Evolutionary conservation across 2,797 vertebrate genomes (phyloP).

Genomic region (Acanthis flammea): DNA sequence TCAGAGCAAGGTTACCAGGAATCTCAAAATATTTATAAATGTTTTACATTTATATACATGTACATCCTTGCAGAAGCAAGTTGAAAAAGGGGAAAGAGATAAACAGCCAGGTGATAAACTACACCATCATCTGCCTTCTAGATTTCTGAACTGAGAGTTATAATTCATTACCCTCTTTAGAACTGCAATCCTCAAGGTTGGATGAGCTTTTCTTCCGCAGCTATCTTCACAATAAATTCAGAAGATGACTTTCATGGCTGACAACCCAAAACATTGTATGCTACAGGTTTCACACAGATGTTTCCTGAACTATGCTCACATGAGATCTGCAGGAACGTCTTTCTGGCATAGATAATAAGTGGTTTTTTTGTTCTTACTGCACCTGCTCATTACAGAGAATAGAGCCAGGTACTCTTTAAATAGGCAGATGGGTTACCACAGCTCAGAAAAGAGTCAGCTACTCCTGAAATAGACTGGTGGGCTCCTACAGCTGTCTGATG

Average conservation of each 20-base stretch:
- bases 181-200: not conserved
- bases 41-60: not conserved
- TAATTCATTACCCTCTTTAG: not conserved
- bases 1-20: not conserved
- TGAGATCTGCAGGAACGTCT: not conserved
- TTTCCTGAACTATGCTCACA: not conserved
- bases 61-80: not conserved
- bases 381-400: not conserved
- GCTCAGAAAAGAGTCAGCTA: not conserved
- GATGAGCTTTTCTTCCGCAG: not conserved
- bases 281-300: not conserved
- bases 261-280: not conserved
- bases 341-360: not conserved
- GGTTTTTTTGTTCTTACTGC: not conserved
- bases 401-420: not conserved
- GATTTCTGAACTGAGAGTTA: not conserved
- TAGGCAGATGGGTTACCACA: not conserved
- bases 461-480: not conserved
- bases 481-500: not conserved
- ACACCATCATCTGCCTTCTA: not conserved
- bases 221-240: not conserved
- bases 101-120: not conserved
- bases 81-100: not conserved
- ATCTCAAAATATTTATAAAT: not conserved
- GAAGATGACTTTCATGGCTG: not conserved